Conservation (phyloP, 2,888 invertebrate genomes). For the Euclidia mi region DNA sequence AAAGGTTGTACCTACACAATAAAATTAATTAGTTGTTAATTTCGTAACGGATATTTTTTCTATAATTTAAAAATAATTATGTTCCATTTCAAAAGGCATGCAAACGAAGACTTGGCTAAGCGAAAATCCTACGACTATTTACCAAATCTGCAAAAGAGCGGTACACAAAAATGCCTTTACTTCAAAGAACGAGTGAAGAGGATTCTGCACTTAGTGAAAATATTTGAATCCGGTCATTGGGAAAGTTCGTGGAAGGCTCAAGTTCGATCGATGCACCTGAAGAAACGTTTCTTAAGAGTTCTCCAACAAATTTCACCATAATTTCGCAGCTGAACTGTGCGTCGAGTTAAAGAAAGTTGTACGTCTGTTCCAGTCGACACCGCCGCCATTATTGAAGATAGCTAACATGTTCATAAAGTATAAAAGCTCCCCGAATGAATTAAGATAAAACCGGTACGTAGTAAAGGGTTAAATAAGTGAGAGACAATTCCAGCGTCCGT, state of each 20-base stretch:
- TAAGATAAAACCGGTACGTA: constrained; percentile 59
- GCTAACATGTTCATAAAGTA: constrained; percentile 54
- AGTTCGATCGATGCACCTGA: constrained; percentile 71
- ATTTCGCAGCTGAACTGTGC: constrained; percentile 59
- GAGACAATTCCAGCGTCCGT: constrained; percentile 34
- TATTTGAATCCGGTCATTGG: constrained; percentile 79
- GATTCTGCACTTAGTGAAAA: constrained; percentile 77
- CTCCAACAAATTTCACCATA: constrained; percentile 66
- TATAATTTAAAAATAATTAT: too few relatives aligned
- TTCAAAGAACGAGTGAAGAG: constrained; percentile 70
- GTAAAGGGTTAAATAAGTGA: constrained; percentile 45
- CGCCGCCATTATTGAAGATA: constrained; percentile 62
- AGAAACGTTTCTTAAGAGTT: constrained; percentile 56
- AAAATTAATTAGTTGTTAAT: too few relatives aligned
- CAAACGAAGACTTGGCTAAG: constrained; percentile 36
- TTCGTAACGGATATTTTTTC: too few relatives aligned
- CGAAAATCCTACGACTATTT: constrained; percentile 59
- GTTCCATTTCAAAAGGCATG: constrained; percentile 29
- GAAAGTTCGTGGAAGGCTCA: constrained; percentile 61
- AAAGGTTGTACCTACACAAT: too few relatives aligned
- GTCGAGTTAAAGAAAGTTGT: constrained; percentile 64
- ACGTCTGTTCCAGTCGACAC: constrained; percentile 62
- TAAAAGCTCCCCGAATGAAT: constrained; percentile 58
- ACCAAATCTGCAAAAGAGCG: constrained; percentile 65
- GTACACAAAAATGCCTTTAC: constrained; percentile 64